phyloP scores from a whole-genome alignment of 2,888 invertebrate genomes.

The Hedya salicella region DNA sequence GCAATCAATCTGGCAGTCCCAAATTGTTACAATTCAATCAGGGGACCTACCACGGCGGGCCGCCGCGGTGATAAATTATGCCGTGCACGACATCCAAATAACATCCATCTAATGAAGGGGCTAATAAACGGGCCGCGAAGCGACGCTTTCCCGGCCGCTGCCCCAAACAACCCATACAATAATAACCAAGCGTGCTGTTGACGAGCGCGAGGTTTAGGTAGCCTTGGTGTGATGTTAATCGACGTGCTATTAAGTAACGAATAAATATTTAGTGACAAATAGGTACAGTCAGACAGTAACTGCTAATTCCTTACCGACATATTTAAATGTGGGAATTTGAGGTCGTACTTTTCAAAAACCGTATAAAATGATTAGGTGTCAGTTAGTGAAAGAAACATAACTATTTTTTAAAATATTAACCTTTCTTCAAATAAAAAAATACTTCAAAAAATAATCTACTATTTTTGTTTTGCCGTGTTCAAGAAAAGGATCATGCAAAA shows the following conservation, averaged over 20 bases:
- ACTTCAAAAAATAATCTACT: too few species aligned
- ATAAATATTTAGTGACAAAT: too few species aligned
- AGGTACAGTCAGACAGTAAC: too few species aligned
- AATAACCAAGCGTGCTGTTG: background rate
- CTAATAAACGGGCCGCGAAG: slow-evolving; percentile 42
- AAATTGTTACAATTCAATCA: slow-evolving; percentile 43
- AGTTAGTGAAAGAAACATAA: too few species aligned
- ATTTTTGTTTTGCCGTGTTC: too few species aligned
- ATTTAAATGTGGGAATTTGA: too few species aligned
- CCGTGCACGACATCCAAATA: slow-evolving; percentile 43
- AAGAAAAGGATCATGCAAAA: too few species aligned
- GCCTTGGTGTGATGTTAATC: background rate
- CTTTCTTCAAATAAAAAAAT: too few species aligned
- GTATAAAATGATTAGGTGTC: too few species aligned
- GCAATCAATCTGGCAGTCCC: slow-evolving; percentile 29
- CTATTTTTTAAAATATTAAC: too few species aligned
- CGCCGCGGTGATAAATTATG: slow-evolving; percentile 41
- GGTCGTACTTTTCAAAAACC: too few species aligned
- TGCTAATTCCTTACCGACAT: too few species aligned
- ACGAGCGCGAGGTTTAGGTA: background rate
- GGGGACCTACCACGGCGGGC: slow-evolving; percentile 18
- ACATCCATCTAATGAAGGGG: slow-evolving; percentile 44
- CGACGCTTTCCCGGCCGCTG: slow-evolving; percentile 24
- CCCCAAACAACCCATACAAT: background rate
- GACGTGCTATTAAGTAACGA: background rate